Conservation (phyloP, 2,113 vertebrate genomes). For the Varanus salvator region DNA sequence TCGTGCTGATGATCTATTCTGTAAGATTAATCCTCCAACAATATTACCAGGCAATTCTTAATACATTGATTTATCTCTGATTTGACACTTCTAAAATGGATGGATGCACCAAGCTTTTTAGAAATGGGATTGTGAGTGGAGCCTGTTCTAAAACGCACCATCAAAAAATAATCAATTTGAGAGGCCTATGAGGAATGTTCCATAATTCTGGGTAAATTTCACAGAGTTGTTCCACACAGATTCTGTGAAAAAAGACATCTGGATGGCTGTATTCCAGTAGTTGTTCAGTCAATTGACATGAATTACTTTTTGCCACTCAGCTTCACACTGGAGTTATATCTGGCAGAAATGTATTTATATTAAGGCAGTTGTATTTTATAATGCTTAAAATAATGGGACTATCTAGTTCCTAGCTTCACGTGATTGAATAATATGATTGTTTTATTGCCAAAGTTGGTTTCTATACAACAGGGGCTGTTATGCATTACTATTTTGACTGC, state of each 20-base stretch:
- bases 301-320: not conserved
- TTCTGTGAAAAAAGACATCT: not conserved
- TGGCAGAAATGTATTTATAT: not conserved
- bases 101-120: slow-evolving; percentile 66
- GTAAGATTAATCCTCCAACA: slow-evolving; percentile 83
- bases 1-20: slow-evolving; percentile 76
- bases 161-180: slow-evolving; percentile 70
- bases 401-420: not conserved
- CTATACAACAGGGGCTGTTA: not conserved
- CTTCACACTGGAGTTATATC: not conserved
- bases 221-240: not conserved
- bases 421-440: not conserved
- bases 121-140: slow-evolving; percentile 53
- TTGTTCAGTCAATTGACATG: not conserved
- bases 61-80: slow-evolving; percentile 79
- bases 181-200: slow-evolving; percentile 21
- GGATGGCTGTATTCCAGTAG: not conserved
- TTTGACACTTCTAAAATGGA: slow-evolving; percentile 79
- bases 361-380: slow-evolving; percentile 1
- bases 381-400: not conserved
- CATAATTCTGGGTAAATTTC: slow-evolving; percentile 11
- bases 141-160: slow-evolving; percentile 35
- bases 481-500: not conserved
- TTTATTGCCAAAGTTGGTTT: not conserved
- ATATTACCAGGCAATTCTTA: slow-evolving; percentile 81